Evolutionary conservation across 2,888 invertebrate genomes (phyloP), one percentile per base, ranked within the genome.

Genomic region (Cactoblastis cactorum): DNA sequence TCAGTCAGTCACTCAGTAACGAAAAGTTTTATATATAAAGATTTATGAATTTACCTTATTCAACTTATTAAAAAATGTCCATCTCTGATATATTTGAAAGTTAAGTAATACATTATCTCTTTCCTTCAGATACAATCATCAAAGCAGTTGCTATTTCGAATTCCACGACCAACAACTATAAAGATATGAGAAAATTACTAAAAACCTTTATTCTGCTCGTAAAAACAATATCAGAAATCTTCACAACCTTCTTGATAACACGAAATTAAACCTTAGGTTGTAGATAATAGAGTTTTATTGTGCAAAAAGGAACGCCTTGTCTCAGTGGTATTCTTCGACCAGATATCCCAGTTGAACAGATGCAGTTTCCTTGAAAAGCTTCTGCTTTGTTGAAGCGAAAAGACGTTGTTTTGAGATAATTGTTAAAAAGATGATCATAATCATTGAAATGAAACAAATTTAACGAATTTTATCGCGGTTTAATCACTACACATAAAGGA

Each of bases 191-290:
- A 28, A 59, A 59, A 59, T 58, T 58, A 58, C 55, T 50, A 50
- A 50, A 50, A 50, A 33, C 51, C 52, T 52, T 43, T 43, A 14
- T 52, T 45, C 53, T 53, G 47, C 48, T 46, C 59, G 52, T 59
- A 59, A 63, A 63, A 57, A 54, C 57, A 56, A 59, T 58, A 57
- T 58, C 37, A 52, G 52, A 50, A 48, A 57, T 55, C 58, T 61
- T 54, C 54, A 53, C 22, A 3, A 28, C 34, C n/a, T 3, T 17
- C 14, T 9, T 2, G 5, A n/a, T 3, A 1, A 28, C 11, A 11
- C 12, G 5, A 43, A 43, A 32, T 5, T 0, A 1, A 17, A 28
- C 24, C 11, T 32, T 43, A 28, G 9, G 2, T 9, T 2, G 1
- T 28, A 5, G 4, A 3, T 11, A 4, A 11, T 43, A 43, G 32